Evolutionary conservation across 2,113 vertebrate genomes (phyloP), one percentile per base, ranked within the genome.

Genomic region (Hyperopisus bebe): DNA sequence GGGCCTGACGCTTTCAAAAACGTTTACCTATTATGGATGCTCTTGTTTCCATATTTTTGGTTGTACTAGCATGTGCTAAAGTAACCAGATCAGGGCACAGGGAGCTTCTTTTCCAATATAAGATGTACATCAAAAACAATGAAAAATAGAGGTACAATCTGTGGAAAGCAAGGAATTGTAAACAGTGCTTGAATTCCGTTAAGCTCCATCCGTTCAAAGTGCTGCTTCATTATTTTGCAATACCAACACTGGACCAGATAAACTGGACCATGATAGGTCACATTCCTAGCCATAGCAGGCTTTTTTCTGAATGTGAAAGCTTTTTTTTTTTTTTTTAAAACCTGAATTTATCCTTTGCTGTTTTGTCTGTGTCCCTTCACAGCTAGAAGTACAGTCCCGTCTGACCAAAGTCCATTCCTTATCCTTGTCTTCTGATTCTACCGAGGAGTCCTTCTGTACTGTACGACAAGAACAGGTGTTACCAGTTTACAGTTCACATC

Each of bases 351-450:
- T 47, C 44, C 39, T 83, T 19, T 82, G 42, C 19, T 6, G 1
- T 42, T 51, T 44, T 90, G 24, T 80, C 1, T 90, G n/a, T 89
- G 10, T 90, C 47, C 90, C 53, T 91, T 13, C 92, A 89, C 92
- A 95, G 92, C 89, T 94, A 9, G 95, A 95, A 88, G 90, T 91
- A 80, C 90, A 92, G 1, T 90, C 92, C 17, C 92, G 93, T 53
- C 92, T 94, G 39, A 95, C 91, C 89, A 94, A 96, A 88, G 94
- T 96, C 91, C 96, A 96, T 84, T 96, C 96, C 0, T 92, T 96
- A 24, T 97, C 97, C 0, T 48, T 94, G 70, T 96, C 95, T 89
- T 96, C 96, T 0, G 95, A 96, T 91, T 95, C 96, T 89, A 96
- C 96, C 0, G 94, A 95, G 0, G 95, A 95, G 19, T 96, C 96